Evolutionary conservation across 1,140 invertebrate genomes (phyloP).

Genomic region (Harpegnathos saltator): DNA sequence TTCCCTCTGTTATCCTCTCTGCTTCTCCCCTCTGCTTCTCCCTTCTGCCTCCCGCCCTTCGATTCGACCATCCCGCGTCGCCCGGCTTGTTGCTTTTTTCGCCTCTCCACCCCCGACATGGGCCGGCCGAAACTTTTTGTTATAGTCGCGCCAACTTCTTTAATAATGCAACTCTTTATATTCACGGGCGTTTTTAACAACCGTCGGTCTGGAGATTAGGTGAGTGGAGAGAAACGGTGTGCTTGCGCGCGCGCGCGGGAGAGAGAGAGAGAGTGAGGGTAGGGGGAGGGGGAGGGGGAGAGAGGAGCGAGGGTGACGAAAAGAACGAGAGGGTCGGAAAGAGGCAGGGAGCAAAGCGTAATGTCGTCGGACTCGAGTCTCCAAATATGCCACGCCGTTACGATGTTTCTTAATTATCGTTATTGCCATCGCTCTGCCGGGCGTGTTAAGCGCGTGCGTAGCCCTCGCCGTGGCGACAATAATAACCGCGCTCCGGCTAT

Average conservation of each 20-base stretch:
- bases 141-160: conserved; percentile 85
- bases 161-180: conserved; percentile 87
- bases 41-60: conserved; percentile 62
- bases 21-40: conserved; percentile 46
- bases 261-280: background rate
- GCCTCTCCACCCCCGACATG: conserved; percentile 74
- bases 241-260: too few relatives aligned
- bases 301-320: conserved; percentile 45
- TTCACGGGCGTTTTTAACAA: conserved; percentile 86
- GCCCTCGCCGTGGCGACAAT: conserved; percentile 77
- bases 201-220: conserved; percentile 83
- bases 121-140: conserved; percentile 82
- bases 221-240: conserved; percentile 67
- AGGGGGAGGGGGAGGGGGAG: conserved; percentile 60
- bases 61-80: conserved; percentile 56
- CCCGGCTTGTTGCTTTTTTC: conserved; percentile 76
- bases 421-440: conserved; percentile 82
- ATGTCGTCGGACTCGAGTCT: conserved; percentile 72
- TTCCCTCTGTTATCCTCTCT: conserved; percentile 64
- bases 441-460: conserved; percentile 74
- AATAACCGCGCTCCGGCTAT: conserved; percentile 81
- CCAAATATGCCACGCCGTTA: conserved; percentile 81
- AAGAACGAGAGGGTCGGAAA: conserved; percentile 37
- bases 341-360: conserved; percentile 54
- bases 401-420: conserved; percentile 86